Conservation (phyloP, 2,113 vertebrate genomes). For the Dipodomys stephensi region DNA sequence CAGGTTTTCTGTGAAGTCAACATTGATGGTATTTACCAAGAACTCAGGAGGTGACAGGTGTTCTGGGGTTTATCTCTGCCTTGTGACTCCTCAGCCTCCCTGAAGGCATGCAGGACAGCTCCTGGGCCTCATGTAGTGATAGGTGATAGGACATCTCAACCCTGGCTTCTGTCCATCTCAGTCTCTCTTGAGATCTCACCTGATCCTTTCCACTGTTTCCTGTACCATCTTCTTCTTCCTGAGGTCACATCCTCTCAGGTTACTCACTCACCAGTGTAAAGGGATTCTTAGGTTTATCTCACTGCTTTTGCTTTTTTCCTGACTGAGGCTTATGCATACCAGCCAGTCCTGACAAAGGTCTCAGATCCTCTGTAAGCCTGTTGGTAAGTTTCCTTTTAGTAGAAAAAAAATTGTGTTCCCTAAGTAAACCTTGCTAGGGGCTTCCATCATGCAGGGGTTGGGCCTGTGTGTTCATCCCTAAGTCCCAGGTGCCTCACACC, state of each 20-base stretch:
- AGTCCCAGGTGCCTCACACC: no score
- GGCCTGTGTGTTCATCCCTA: no score
- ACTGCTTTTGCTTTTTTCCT: not conserved
- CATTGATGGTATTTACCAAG: fast-evolving
- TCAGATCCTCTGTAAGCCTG: no score
- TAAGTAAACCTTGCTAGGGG: no score
- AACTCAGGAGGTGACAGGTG: fast-evolving
- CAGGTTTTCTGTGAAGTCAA: not conserved
- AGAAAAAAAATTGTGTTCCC: no score
- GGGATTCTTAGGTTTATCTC: not conserved
- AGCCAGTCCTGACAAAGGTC: no score
- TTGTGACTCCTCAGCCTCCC: not conserved
- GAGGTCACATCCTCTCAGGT: not conserved
- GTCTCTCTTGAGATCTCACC: not conserved
- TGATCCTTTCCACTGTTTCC: not conserved
- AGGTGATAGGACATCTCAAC: not conserved
- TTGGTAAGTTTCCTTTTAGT: no score
- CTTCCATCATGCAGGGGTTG: no score
- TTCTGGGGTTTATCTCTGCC: not conserved
- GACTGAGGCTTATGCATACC: not conserved
- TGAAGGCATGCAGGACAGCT: not conserved
- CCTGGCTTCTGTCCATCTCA: not conserved
- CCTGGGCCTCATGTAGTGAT: not conserved
- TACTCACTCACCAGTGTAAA: not conserved
- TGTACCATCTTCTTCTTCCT: not conserved